These are phyloP conservation scores for Masnerella sp. DNA, from an alignment of 2,888 invertebrate species.

Conservation along the genomic window DNA sequence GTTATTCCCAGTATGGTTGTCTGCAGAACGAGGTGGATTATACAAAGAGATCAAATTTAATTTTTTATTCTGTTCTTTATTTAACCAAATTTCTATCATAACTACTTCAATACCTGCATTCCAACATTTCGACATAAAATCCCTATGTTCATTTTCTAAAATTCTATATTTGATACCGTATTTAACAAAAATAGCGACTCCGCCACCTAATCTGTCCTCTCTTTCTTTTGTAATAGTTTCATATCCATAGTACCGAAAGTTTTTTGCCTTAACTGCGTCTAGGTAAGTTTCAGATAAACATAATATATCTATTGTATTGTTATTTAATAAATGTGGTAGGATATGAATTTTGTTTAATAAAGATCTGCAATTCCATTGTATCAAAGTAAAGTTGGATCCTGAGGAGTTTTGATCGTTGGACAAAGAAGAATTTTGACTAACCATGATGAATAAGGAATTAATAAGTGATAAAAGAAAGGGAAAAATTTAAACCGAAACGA, in stretches of 20 bases:
- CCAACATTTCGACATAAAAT: background rate
- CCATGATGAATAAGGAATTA: no score
- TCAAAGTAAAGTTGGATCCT: no score
- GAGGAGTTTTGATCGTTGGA: no score
- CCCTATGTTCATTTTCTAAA: background rate
- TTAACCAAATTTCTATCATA: background rate
- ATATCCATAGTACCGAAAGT: background rate
- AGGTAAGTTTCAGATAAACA: conserved; percentile 16
- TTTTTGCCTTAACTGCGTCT: background rate
- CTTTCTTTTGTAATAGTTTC: background rate
- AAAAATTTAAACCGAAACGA: no score
- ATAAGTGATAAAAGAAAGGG: no score
- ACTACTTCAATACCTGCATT: background rate
- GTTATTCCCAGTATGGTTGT: background rate
- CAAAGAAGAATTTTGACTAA: no score
- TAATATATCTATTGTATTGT: background rate
- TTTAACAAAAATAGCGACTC: conserved; percentile 10
- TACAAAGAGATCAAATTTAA: conserved; percentile 1
- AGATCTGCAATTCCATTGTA: conserved; percentile 19
- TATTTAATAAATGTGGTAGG: conserved; percentile 1
- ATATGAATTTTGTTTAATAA: background rate
- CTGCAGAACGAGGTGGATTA: conserved; percentile 7
- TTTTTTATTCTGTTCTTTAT: background rate
- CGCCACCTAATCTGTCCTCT: background rate
- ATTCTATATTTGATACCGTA: background rate